Percentiles rank a stretch among this genome's conserved stretches.
These are phyloP conservation scores for Prinia subflava DNA, from an alignment of 2,113 vertebrate genomes.

Conservation along the genomic window DNA sequence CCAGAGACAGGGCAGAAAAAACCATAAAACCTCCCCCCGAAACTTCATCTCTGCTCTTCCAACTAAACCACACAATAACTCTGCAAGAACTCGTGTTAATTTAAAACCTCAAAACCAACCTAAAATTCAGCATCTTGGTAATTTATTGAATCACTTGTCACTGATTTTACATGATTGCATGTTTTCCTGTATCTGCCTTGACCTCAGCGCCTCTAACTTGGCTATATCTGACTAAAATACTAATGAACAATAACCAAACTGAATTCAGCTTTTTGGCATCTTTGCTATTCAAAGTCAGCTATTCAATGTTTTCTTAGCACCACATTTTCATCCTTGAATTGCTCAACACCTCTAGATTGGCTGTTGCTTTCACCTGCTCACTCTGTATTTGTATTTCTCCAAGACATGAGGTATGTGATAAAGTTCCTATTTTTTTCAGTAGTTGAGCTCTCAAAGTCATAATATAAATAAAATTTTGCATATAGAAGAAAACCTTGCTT, in stretches of 20 bases:
- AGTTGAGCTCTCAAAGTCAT: neutral
- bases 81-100: neutral
- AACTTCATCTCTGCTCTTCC: neutral
- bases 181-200: neutral
- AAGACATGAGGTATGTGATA: neutral
- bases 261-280: neutral
- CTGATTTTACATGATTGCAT: neutral
- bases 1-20: neutral
- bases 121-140: neutral
- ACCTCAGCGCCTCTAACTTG: neutral
- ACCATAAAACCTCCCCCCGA: accelerated
- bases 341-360: neutral
- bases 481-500: neutral
- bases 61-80: neutral
- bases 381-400: neutral
- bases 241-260: neutral
- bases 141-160: neutral
- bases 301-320: neutral
- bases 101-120: neutral
- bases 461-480: neutral
- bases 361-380: neutral
- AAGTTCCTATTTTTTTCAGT: neutral
- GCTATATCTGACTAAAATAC: neutral
- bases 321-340: neutral
- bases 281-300: neutral